phyloP scores from a whole-genome alignment of 2,888 invertebrate genomes.

The Glyphotaelius pellucidus region DNA sequence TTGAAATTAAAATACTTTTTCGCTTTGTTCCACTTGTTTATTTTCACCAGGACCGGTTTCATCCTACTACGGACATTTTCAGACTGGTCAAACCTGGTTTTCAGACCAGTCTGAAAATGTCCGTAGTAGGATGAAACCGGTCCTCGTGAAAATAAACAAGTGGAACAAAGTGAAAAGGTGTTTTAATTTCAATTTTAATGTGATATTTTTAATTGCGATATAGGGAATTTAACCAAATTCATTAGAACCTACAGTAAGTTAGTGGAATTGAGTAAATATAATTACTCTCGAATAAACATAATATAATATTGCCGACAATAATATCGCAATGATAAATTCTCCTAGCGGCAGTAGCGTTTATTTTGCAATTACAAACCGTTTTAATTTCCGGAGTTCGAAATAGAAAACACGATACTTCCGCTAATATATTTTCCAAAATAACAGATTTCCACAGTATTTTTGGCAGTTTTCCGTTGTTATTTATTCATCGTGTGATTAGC shows the following conservation, averaged over 20 bases:
- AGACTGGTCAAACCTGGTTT: no score
- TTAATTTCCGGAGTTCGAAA: conserved; percentile 43
- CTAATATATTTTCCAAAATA: conserved; percentile 45
- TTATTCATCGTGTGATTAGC: conserved; percentile 26
- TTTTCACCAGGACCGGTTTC: no score
- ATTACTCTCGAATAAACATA: not conserved
- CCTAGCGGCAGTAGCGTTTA: conserved; percentile 13
- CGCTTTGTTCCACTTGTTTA: no score
- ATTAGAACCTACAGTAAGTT: not conserved
- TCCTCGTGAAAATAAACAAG: no score
- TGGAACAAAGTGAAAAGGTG: no score
- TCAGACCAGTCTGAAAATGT: no score
- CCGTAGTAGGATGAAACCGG: no score
- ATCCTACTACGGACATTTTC: no score
- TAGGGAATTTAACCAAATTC: no score
- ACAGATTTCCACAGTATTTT: conserved; percentile 14
- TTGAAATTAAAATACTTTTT: no score
- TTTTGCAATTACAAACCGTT: conserved; percentile 31
- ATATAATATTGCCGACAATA: not conserved
- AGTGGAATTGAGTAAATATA: not conserved
- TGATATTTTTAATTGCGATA: not conserved
- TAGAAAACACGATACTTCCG: conserved; percentile 34
- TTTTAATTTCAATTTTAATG: no score
- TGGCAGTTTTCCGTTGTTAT: conserved; percentile 29
- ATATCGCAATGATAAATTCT: not conserved